These are phyloP conservation scores for Periophthalmus modestus DNA, from an alignment of 2,113 vertebrate species.

Conservation along the genomic window DNA sequence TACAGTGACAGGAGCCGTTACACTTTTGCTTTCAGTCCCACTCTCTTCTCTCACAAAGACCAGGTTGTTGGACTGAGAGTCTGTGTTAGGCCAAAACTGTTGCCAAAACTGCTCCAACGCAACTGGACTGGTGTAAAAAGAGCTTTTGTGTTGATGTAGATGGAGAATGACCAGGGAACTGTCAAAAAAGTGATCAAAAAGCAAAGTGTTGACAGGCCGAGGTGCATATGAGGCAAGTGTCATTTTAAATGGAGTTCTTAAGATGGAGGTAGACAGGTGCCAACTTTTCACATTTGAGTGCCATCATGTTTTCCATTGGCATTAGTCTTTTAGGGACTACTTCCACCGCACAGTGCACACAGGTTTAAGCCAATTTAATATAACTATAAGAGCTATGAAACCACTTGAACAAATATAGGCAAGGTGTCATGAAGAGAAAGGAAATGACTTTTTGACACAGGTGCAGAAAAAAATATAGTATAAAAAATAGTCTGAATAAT, in stretches of 20 bases:
- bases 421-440: background rate
- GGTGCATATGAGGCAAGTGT: slow-evolving; percentile 2
- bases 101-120: slow-evolving; percentile 40
- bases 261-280: slow-evolving; percentile 2
- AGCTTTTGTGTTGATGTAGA: slow-evolving; percentile 45
- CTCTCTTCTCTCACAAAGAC: slow-evolving; percentile 49
- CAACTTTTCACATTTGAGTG: background rate
- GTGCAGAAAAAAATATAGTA: background rate
- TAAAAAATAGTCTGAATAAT: too few species aligned
- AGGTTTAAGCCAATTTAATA: background rate
- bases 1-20: slow-evolving; percentile 58
- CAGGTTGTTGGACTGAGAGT: slow-evolving; percentile 56
- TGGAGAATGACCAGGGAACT: slow-evolving; percentile 44
- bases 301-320: slow-evolving; percentile 7
- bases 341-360: background rate
- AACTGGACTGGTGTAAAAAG: slow-evolving; percentile 44
- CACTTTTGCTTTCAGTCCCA: slow-evolving; percentile 45
- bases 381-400: background rate
- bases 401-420: background rate
- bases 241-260: slow-evolving; percentile 1
- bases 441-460: background rate
- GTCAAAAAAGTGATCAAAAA: slow-evolving; percentile 30
- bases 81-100: slow-evolving; percentile 40
- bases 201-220: slow-evolving; percentile 14
- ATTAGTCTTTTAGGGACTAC: background rate